Evolutionary conservation across 64 coral and sea anemone species (phyloP).

Genomic region (Exaiptasia diaphana): DNA sequence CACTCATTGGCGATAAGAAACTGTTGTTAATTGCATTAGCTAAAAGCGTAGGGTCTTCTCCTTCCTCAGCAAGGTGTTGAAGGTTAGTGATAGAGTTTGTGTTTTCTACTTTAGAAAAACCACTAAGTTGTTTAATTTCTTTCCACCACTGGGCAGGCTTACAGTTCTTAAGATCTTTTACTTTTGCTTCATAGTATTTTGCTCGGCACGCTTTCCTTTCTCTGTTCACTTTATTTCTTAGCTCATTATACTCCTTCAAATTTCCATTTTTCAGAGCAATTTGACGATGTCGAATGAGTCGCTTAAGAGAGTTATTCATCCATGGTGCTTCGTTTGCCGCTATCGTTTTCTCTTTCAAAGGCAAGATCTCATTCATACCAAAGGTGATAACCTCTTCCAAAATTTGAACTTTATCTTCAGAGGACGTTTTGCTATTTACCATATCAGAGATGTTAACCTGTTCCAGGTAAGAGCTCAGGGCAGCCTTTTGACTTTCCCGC

Average conservation of each 20-base stretch:
- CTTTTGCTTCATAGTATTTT: constrained; percentile 44
- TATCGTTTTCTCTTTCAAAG: constrained; percentile 4
- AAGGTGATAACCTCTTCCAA: neutral
- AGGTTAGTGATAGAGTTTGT: neutral
- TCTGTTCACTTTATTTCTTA: constrained; percentile 51
- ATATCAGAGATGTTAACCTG: too few species aligned
- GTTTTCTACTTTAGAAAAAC: constrained; percentile 41
- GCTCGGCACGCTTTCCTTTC: constrained; percentile 24
- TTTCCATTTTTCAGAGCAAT: constrained; percentile 41
- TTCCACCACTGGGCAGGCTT: constrained; percentile 39
- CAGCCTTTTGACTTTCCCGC: neutral
- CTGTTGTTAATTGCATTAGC: constrained; percentile 50
- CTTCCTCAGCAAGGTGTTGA: neutral
- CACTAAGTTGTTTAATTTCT: constrained; percentile 44
- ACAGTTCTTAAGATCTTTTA: constrained; percentile 48
- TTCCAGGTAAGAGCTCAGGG: constrained; percentile 13
- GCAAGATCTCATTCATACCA: neutral
- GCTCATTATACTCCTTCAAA: constrained; percentile 21
- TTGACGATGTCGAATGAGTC: constrained; percentile 39
- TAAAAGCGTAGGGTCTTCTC: neutral
- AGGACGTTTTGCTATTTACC: too few species aligned
- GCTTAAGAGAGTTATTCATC: constrained; percentile 54
- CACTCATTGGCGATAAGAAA: constrained; percentile 18
- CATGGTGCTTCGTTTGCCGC: constrained; percentile 30
- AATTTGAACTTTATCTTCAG: constrained; percentile 12